These are phyloP conservation scores for Machimus atricapillus DNA, from an alignment of 2,888 invertebrate species.

Conservation along the genomic window DNA sequence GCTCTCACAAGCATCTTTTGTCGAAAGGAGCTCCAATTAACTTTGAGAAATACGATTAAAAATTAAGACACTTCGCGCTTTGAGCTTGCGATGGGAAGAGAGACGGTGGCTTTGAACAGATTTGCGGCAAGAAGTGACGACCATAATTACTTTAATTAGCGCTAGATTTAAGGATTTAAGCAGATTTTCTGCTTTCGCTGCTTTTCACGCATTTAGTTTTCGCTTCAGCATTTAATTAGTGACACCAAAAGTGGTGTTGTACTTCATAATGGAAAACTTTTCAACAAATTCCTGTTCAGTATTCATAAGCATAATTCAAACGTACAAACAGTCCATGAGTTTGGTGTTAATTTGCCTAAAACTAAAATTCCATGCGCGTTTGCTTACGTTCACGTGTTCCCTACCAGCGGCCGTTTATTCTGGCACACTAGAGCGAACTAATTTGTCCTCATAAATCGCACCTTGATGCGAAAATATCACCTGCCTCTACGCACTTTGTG, in stretches of 20 bases:
- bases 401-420: background rate
- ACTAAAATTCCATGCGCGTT: background rate
- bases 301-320: background rate
- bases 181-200: background rate
- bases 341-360: background rate
- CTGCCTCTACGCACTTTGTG: background rate
- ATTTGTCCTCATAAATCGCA: background rate
- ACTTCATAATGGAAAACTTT: background rate
- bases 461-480: background rate
- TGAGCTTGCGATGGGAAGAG: background rate
- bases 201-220: background rate
- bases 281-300: background rate
- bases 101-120: background rate
- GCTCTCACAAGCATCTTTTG: background rate
- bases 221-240: background rate
- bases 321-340: background rate
- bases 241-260: background rate
- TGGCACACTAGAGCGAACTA: background rate
- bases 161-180: background rate
- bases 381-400: background rate
- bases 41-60: background rate
- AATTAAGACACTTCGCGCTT: background rate
- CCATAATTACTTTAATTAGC: background rate
- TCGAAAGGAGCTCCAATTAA: background rate
- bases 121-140: background rate